phyloP scores from a whole-genome alignment of 2,113 vertebrate genomes.

The Psephotus haematonotus region DNA sequence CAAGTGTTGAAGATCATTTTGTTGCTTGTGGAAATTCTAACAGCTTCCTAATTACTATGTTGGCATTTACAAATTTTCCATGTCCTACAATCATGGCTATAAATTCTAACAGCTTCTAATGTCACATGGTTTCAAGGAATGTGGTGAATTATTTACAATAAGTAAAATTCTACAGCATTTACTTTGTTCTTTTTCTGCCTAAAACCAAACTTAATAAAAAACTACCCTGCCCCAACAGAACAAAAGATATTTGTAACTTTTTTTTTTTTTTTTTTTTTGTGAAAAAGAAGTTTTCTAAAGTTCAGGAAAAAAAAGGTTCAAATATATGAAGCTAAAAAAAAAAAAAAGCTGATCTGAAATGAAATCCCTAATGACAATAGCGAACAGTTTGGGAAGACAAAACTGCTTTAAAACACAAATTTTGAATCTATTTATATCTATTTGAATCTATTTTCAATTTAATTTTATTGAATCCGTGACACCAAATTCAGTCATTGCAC shows the following conservation, averaged over 20 bases:
- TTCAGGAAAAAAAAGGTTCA: background rate
- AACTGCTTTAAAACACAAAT: background rate
- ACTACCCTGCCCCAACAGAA: background rate
- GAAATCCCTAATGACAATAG: background rate
- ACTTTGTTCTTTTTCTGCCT: background rate
- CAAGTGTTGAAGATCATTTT: conserved; percentile 10
- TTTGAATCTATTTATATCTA: background rate
- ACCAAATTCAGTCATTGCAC: background rate
- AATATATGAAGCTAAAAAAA: background rate
- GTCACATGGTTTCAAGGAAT: conserved; percentile 11
- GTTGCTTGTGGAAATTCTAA: conserved; percentile 56
- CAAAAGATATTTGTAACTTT: background rate
- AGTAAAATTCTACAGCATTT: background rate
- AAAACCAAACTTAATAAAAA: background rate
- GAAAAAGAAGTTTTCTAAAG: background rate
- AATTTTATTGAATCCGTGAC: background rate
- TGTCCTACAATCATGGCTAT: background rate
- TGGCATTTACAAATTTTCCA: conserved; percentile 67
- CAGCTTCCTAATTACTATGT: conserved; percentile 52
- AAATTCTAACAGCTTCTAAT: conserved; percentile 24
- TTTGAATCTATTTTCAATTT: background rate
- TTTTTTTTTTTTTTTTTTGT: background rate
- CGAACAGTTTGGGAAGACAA: background rate
- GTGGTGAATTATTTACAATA: conserved; percentile 33
- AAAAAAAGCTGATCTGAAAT: background rate